Conservation (phyloP, 2,888 invertebrate species). For the Sussaba pulchella region DNA sequence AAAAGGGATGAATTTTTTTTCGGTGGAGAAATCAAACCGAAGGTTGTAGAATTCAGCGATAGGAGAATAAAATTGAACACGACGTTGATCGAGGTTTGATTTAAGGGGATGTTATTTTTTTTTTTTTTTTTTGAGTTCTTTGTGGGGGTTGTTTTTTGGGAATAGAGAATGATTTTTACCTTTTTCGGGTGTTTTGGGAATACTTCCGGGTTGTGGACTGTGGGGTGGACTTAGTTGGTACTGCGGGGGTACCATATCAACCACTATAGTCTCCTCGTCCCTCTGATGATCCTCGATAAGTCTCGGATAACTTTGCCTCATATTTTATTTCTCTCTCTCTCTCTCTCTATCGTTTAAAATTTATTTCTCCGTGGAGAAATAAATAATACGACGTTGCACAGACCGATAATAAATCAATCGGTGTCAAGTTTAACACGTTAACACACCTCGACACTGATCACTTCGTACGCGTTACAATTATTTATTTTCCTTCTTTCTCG, state of each 20-base stretch:
- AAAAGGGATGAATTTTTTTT: no score
- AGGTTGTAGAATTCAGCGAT: no score
- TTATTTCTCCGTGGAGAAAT: constrained; percentile 1
- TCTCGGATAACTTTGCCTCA: constrained; percentile 76
- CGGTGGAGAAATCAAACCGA: no score
- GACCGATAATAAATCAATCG: constrained; percentile 7
- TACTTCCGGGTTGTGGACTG: constrained; percentile 73
- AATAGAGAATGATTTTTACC: constrained; percentile 65
- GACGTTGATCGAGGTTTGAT: no score
- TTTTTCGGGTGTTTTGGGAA: constrained; percentile 75
- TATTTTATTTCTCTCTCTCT: constrained; percentile 48
- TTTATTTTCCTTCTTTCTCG: no score
- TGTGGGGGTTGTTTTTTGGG: neutral
- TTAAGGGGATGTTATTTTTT: neutral
- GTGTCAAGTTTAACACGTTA: constrained; percentile 4
- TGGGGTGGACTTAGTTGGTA: constrained; percentile 78
- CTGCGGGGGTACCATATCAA: constrained; percentile 86
- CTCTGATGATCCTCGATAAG: constrained; percentile 78
- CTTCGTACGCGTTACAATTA: no score
- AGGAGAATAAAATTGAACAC: no score
- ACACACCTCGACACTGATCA: constrained; percentile 50
- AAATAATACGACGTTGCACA: constrained; percentile 24
- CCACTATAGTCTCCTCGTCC: constrained; percentile 85
- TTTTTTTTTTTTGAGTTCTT: neutral
- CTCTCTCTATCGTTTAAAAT: neutral